A percentile compares a stretch with the other conserved stretches of the same genome.
Conservation (phyloP, 2,888 invertebrate genomes). For the Chymomyza procnemis region DNA sequence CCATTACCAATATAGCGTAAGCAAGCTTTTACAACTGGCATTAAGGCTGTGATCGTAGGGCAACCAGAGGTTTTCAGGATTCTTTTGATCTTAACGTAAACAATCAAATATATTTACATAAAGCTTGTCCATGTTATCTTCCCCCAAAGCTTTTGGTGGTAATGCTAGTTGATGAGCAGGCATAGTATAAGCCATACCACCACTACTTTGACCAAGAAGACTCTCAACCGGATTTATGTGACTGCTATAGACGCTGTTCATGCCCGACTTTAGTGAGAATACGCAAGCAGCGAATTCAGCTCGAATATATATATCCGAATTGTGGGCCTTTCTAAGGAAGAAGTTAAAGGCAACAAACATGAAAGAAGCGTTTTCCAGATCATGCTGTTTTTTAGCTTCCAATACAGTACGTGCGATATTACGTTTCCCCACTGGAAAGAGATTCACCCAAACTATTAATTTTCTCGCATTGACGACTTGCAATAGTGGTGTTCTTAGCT, state of each 20-base stretch:
- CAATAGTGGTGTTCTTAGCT: too few species aligned
- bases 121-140: constrained; percentile 68
- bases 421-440: constrained; percentile 59
- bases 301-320: constrained; percentile 77
- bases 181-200: constrained; percentile 77
- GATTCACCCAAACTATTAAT: constrained; percentile 53
- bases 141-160: constrained; percentile 77
- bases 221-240: constrained; percentile 78
- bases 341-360: constrained; percentile 74
- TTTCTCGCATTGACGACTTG: too few species aligned
- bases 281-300: constrained; percentile 80
- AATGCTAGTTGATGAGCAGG: constrained; percentile 79
- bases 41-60: constrained; percentile 76
- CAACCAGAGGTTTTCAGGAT: constrained; percentile 71
- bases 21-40: constrained; percentile 72
- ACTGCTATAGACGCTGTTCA: constrained; percentile 75
- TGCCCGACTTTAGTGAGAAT: constrained; percentile 79
- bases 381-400: constrained; percentile 46
- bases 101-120: constrained; percentile 78
- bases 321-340: constrained; percentile 64
- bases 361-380: constrained; percentile 61
- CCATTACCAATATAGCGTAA: constrained; percentile 62
- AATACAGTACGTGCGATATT: constrained; percentile 63
- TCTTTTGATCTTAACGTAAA: constrained; percentile 51
- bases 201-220: constrained; percentile 78